These are phyloP conservation scores for Stictonetta naevosa DNA, from an alignment of 2,113 vertebrate genomes.

Conservation along the genomic window DNA sequence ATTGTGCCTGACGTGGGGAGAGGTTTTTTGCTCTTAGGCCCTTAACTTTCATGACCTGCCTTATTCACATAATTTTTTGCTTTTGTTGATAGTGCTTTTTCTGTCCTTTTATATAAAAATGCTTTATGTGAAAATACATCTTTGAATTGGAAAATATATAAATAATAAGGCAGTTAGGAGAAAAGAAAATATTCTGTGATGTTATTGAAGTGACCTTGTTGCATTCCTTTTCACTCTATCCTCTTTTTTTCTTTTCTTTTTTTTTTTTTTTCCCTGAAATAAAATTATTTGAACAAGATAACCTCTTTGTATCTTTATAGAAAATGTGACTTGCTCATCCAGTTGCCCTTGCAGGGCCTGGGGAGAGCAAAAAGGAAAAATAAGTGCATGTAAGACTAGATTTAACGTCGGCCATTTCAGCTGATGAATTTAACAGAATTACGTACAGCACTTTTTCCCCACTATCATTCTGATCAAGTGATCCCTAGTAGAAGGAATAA, in stretches of 20 bases:
- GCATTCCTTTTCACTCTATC: not conserved
- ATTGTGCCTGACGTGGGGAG: not conserved
- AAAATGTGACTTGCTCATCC: constrained; percentile 40
- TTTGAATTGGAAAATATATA: constrained; percentile 5
- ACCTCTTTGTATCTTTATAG: constrained; percentile 1
- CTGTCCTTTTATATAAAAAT: not conserved
- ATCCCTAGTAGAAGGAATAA: constrained; percentile 14
- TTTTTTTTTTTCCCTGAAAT: not conserved
- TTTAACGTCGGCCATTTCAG: constrained; percentile 35
- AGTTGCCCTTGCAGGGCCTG: not conserved
- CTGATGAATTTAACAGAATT: constrained; percentile 35
- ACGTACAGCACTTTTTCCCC: not conserved
- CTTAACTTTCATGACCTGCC: not conserved
- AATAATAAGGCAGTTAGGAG: not conserved
- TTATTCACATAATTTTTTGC: not conserved
- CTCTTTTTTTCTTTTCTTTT: not conserved
- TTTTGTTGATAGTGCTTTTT: not conserved
- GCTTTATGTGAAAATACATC: not conserved
- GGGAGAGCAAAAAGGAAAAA: constrained; percentile 31
- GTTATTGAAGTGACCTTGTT: constrained; percentile 58
- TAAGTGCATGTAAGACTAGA: not conserved
- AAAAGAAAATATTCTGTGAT: not conserved
- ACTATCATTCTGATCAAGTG: not conserved
- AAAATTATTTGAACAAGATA: constrained; percentile 48
- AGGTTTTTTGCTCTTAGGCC: not conserved